A percentile compares a stretch with the other conserved stretches of the same genome.
Evolutionary conservation across 2,797 vertebrate species (phyloP).

Genomic region (Lacerta agilis): DNA sequence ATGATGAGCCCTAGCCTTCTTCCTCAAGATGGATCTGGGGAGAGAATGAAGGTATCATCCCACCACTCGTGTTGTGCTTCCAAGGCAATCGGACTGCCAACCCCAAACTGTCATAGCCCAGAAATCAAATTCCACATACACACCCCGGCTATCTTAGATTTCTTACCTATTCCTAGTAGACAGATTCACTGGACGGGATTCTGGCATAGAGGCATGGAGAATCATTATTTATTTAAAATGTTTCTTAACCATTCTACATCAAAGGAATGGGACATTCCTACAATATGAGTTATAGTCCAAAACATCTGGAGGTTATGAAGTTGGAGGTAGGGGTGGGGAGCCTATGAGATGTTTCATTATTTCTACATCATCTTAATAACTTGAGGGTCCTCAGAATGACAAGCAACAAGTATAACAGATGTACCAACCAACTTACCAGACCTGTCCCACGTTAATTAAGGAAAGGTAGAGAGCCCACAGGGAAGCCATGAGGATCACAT

Average conservation of each 20-base stretch:
- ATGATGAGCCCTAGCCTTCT: neutral
- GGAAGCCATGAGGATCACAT: constrained; percentile 88
- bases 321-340: neutral
- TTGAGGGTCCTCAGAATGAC: neutral
- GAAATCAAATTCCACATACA: neutral
- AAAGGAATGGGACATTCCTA: too few relatives aligned
- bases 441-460: constrained; percentile 91
- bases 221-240: too few relatives aligned
- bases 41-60: neutral
- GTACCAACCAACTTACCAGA: constrained; percentile 85
- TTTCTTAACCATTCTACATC: too few relatives aligned
- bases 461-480: constrained; percentile 95
- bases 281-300: neutral
- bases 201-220: too few relatives aligned
- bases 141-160: neutral
- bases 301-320: neutral
- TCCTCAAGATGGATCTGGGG: neutral
- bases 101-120: neutral
- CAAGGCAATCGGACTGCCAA: neutral
- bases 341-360: neutral
- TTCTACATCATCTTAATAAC: neutral
- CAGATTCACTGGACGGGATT: neutral
- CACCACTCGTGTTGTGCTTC: neutral
- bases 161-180: neutral
- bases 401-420: neutral